phyloP scores from a whole-genome alignment of 2,797 vertebrate genomes.

The Chaetodon trifasciatus region DNA sequence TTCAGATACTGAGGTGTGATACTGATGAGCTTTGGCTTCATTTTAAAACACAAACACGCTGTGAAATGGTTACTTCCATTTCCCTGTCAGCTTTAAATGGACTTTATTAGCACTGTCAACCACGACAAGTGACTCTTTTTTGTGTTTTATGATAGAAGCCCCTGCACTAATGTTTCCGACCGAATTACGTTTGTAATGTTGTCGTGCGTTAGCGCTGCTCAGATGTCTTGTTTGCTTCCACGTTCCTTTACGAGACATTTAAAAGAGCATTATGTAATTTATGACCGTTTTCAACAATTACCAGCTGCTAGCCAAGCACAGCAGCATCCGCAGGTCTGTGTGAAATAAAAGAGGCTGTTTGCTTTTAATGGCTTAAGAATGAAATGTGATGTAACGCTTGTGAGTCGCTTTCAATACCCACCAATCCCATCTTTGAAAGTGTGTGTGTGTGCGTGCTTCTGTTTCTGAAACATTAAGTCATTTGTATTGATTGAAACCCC shows the following conservation, averaged over 20 bases:
- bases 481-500: conserved; percentile 42
- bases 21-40: background rate
- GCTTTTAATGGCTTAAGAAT: conserved; percentile 37
- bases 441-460: background rate
- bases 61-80: conserved; percentile 31
- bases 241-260: conserved; percentile 7
- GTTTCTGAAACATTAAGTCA: conserved; percentile 1
- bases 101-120: conserved; percentile 21
- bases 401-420: conserved; percentile 18
- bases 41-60: conserved; percentile 26
- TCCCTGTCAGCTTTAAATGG: conserved; percentile 20
- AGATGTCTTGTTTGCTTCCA: conserved; percentile 15
- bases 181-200: conserved; percentile 17
- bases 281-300: conserved; percentile 37
- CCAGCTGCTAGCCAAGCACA: conserved; percentile 25
- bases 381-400: conserved; percentile 27
- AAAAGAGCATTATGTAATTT: conserved; percentile 29
- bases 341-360: conserved; percentile 40
- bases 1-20: conserved; percentile 15
- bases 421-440: conserved; percentile 9
- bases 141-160: conserved; percentile 20
- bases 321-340: conserved; percentile 21
- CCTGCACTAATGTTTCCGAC: conserved; percentile 29
- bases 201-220: conserved; percentile 21
- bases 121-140: conserved; percentile 10